phyloP scores from a whole-genome alignment of 2,888 invertebrate species.

The Scaptomyza parva region DNA sequence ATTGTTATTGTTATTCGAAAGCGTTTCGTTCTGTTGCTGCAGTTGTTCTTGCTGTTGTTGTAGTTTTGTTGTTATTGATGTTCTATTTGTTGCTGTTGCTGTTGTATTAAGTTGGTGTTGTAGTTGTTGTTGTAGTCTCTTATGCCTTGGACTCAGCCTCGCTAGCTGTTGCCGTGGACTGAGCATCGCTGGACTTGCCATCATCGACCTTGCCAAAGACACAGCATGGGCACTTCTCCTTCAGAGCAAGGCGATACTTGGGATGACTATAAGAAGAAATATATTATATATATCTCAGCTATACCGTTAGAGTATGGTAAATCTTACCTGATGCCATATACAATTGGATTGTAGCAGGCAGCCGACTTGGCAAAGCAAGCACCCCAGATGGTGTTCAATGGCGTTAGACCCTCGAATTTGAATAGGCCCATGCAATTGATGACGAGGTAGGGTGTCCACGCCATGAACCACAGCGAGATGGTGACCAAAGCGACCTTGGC shows the following conservation, averaged over 20 bases:
- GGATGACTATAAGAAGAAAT: slow-evolving; percentile 85
- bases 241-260: slow-evolving; percentile 87
- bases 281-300: background rate
- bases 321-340: slow-evolving; percentile 93
- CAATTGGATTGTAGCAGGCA: slow-evolving; percentile 95
- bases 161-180: slow-evolving; percentile 83
- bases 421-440: slow-evolving; percentile 93
- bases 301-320: background rate
- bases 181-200: slow-evolving; percentile 81
- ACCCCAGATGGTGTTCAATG: slow-evolving; percentile 94
- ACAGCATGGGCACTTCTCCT: slow-evolving; percentile 87
- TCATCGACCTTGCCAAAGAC: slow-evolving; percentile 84
- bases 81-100: slow-evolving; percentile 61
- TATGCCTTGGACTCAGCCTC: slow-evolving; percentile 84
- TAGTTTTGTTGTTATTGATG: slow-evolving; percentile 50
- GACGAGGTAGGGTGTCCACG: slow-evolving; percentile 95
- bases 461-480: slow-evolving; percentile 95
- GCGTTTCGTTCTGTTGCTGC: slow-evolving; percentile 82
- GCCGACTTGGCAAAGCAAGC: slow-evolving; percentile 96
- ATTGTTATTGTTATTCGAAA: slow-evolving; percentile 76
- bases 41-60: slow-evolving; percentile 78
- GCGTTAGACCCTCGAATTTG: slow-evolving; percentile 89
- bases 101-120: slow-evolving; percentile 47
- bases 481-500: slow-evolving; percentile 96
- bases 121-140: slow-evolving; percentile 52